Conservation (phyloP, 2,888 invertebrate genomes). For the Dryocosmus kuriphilus region DNA sequence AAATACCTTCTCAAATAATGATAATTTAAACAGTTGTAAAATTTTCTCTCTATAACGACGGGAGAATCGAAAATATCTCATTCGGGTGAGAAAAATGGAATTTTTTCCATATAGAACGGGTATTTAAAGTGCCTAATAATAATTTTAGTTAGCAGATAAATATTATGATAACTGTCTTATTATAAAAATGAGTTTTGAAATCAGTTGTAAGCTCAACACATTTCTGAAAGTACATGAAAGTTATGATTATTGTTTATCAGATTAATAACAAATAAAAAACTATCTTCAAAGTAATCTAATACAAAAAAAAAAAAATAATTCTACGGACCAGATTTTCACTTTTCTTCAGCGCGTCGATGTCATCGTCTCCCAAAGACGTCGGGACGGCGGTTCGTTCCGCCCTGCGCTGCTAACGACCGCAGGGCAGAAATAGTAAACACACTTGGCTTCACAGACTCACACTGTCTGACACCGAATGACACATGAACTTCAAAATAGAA, state of each 20-base stretch:
- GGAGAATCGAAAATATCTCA: neutral
- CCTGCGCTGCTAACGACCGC: conserved; percentile 28
- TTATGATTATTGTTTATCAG: too few relatives aligned
- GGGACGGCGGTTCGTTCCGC: conserved; percentile 29
- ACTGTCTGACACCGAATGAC: conserved; percentile 4
- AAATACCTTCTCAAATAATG: too few relatives aligned
- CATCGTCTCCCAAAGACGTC: conserved; percentile 31
- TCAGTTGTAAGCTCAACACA: too few relatives aligned
- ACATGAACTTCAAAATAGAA: neutral
- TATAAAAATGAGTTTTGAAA: too few relatives aligned
- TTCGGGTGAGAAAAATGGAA: neutral
- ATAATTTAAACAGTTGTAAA: too few relatives aligned
- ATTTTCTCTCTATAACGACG: too few relatives aligned
- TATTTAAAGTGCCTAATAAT: neutral
- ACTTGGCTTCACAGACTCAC: conserved; percentile 26
- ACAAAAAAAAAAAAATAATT: neutral
- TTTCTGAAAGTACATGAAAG: too few relatives aligned
- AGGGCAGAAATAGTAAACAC: conserved; percentile 39
- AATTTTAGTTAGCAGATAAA: neutral
- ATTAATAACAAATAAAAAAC: neutral
- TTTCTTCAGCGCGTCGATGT: conserved; percentile 24
- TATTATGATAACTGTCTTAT: neutral
- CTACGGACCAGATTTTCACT: conserved; percentile 4
- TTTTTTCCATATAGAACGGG: neutral
- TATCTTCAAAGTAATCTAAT: neutral